Percentiles rank a stretch among this genome's conserved stretches.
Conservation (phyloP, 2,888 invertebrate genomes). For the Didymodactylos carnosus region DNA sequence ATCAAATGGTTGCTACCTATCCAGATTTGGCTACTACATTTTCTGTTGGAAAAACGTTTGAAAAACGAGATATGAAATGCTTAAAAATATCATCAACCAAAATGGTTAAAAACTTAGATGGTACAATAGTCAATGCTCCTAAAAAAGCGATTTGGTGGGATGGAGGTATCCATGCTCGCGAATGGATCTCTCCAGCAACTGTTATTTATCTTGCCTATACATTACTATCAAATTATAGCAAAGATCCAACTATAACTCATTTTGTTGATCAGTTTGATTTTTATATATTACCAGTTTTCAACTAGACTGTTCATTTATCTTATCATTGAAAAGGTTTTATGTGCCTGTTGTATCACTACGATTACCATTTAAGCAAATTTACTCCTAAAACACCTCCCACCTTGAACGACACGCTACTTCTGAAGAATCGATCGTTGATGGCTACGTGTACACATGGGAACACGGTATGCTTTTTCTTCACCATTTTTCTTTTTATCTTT, state of each 20-base stretch:
- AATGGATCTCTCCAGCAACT: slow-evolving; percentile 14
- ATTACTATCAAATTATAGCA: background rate
- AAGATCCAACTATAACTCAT: background rate
- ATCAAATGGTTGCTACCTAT: background rate
- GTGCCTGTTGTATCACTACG: no score
- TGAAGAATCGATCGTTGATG: background rate
- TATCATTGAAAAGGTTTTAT: no score
- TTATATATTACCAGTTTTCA: background rate
- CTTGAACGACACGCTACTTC: no score
- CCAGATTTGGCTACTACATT: slow-evolving; percentile 3
- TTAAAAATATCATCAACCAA: slow-evolving; percentile 7
- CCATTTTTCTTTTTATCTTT: background rate
- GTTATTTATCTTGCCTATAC: slow-evolving; percentile 1
- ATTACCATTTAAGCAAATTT: no score
- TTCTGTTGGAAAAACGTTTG: slow-evolving; percentile 1
- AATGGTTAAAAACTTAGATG: background rate
- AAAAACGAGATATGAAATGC: slow-evolving; percentile 2
- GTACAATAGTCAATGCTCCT: background rate
- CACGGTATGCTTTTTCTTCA: slow-evolving; percentile 16
- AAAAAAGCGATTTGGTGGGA: slow-evolving; percentile 11
- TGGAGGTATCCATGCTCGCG: slow-evolving; percentile 12
- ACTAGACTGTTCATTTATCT: background rate
- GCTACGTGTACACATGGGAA: slow-evolving; percentile 23
- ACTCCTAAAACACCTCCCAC: no score
- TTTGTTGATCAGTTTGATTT: background rate